These are phyloP conservation scores for Zeuzera pyrina DNA, from an alignment of 2,888 invertebrate genomes.

Conservation along the genomic window DNA sequence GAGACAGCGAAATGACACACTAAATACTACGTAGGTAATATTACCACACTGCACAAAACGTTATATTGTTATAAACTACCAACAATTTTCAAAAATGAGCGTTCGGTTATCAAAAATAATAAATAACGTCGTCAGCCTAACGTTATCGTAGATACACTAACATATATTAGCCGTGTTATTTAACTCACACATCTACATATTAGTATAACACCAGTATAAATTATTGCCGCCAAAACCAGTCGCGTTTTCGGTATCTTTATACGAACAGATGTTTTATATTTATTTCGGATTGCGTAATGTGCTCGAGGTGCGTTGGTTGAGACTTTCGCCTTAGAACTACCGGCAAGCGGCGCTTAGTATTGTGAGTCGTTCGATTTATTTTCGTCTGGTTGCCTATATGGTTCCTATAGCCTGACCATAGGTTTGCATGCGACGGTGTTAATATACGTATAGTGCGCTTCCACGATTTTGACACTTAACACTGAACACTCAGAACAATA, in stretches of 20 bases:
- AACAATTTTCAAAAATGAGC: too few species aligned
- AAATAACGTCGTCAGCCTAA: constrained; percentile 15
- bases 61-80: too few species aligned
- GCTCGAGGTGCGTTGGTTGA: constrained; percentile 24
- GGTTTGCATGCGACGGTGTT: constrained; percentile 27
- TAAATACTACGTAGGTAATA: too few species aligned
- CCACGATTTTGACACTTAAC: constrained; percentile 23
- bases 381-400: constrained; percentile 23
- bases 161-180: constrained; percentile 9
- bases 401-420: constrained; percentile 22
- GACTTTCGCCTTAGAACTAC: constrained; percentile 44
- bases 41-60: too few species aligned
- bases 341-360: constrained; percentile 34
- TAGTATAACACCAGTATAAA: constrained; percentile 33
- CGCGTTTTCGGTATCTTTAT: constrained; percentile 31
- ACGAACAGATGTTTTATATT: constrained; percentile 33
- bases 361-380: constrained; percentile 41
- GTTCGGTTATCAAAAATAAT: too few species aligned
- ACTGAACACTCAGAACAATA: too few species aligned
- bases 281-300: constrained; percentile 45
- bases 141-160: constrained; percentile 17
- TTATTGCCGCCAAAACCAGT: constrained; percentile 46
- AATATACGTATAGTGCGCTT: constrained; percentile 22
- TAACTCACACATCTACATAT: constrained; percentile 11
- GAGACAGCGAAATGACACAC: too few species aligned